phyloP scores from a whole-genome alignment of 2,113 vertebrate genomes.

The Prionailurus bengalensis region DNA sequence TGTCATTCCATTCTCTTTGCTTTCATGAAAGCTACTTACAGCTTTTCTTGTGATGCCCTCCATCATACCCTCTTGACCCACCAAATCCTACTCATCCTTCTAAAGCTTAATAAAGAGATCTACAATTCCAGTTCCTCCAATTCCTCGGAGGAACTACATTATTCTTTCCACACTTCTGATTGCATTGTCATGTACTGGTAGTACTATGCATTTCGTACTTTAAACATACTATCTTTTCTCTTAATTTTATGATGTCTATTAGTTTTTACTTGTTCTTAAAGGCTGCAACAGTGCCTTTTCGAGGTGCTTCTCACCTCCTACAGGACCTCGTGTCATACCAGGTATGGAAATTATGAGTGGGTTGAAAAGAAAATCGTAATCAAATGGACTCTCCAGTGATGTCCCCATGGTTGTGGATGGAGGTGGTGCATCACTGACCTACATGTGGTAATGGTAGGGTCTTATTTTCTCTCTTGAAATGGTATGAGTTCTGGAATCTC shows the following conservation, averaged over 20 bases:
- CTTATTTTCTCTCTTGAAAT: neutral
- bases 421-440: neutral
- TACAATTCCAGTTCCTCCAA: neutral
- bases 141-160: neutral
- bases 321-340: neutral
- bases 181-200: neutral
- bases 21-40: neutral
- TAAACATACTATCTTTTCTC: neutral
- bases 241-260: neutral
- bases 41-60: neutral
- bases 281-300: neutral
- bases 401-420: neutral
- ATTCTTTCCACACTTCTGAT: neutral
- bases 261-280: neutral
- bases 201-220: neutral
- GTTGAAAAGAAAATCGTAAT: neutral
- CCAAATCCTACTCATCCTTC: neutral
- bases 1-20: neutral
- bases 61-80: neutral
- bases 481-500: neutral
- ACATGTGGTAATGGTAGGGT: rapidly evolving
- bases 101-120: neutral
- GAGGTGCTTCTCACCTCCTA: neutral
- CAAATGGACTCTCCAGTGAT: neutral
- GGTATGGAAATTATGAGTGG: neutral